A percentile compares a stretch with the other conserved stretches of the same genome.
Evolutionary conservation across 2,797 vertebrate species (phyloP).

Genomic region (Myotis findleyi): DNA sequence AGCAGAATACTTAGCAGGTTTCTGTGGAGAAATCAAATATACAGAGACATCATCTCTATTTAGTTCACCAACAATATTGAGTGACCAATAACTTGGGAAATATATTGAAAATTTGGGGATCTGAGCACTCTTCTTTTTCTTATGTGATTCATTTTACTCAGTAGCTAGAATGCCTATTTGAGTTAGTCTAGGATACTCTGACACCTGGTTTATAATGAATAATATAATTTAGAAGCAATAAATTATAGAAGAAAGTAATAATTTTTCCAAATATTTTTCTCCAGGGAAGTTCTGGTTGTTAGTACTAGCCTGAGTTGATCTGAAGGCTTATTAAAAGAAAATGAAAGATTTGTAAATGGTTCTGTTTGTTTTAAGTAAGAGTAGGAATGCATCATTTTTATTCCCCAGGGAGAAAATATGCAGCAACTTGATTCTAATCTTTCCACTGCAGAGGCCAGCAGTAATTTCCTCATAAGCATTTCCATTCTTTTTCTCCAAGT

Average conservation of each 20-base stretch:
- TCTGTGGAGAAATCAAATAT: not conserved
- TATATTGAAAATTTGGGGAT: not conserved
- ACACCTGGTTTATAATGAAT: slow-evolving; percentile 2
- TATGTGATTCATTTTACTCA: not conserved
- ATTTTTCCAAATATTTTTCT: slow-evolving; percentile 46
- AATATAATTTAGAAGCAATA: slow-evolving; percentile 56
- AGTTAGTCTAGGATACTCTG: slow-evolving; percentile 23
- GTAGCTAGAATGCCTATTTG: not conserved
- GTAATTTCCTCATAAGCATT: slow-evolving; percentile 73
- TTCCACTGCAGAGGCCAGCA: slow-evolving; percentile 66
- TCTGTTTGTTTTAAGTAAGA: slow-evolving; percentile 73
- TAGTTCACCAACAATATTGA: not conserved
- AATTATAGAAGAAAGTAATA: slow-evolving; percentile 39
- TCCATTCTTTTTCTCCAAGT: slow-evolving; percentile 73
- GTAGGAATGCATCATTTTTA: slow-evolving; percentile 66
- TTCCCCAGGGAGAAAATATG: slow-evolving; percentile 58
- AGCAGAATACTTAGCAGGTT: not conserved
- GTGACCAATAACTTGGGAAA: slow-evolving; percentile 29
- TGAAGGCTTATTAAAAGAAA: slow-evolving; percentile 73
- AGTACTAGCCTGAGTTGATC: slow-evolving; percentile 34
- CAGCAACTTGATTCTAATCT: slow-evolving; percentile 52
- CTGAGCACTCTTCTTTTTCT: not conserved
- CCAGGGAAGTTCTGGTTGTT: slow-evolving; percentile 61
- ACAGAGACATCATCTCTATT: not conserved
- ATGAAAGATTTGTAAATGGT: slow-evolving; percentile 63